Conservation (phyloP, 2,797 vertebrate species). For the Peromyscus aztecus region DNA sequence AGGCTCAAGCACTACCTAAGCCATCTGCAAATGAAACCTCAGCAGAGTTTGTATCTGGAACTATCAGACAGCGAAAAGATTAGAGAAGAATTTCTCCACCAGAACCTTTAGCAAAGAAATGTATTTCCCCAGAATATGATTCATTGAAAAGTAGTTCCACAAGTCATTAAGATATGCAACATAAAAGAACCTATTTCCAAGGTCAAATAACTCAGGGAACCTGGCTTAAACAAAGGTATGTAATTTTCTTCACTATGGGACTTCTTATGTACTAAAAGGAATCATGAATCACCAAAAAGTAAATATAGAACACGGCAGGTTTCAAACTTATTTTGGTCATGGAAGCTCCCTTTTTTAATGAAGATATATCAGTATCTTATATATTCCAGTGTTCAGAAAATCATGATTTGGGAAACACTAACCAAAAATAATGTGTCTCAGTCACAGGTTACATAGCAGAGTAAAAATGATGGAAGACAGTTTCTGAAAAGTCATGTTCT, state of each 20-base stretch:
- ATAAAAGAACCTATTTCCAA: conserved; percentile 58
- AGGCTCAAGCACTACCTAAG: neutral
- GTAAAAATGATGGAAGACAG: conserved; percentile 63
- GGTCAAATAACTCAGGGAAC: conserved; percentile 48
- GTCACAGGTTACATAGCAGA: conserved; percentile 48
- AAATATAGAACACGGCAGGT: conserved; percentile 44
- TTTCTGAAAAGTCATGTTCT: conserved; percentile 62
- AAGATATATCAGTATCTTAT: conserved; percentile 43
- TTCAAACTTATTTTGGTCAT: conserved; percentile 51
- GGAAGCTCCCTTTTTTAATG: neutral
- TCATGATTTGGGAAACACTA: conserved; percentile 51
- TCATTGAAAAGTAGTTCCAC: conserved; percentile 45
- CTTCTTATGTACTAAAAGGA: conserved; percentile 41
- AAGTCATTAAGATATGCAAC: conserved; percentile 39
- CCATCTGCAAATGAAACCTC: conserved; percentile 37
- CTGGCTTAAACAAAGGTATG: conserved; percentile 38
- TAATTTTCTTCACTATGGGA: conserved; percentile 57
- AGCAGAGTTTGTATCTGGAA: neutral
- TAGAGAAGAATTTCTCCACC: conserved; percentile 11
- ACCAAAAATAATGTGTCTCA: conserved; percentile 34
- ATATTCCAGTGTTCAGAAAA: conserved; percentile 46
- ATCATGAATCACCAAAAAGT: conserved; percentile 55
- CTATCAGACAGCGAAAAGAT: conserved; percentile 44
- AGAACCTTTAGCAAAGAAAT: conserved; percentile 50
- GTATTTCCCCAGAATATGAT: conserved; percentile 46